phyloP scores from a whole-genome alignment of 2,797 vertebrate species.

The Neosilurus mollespiculum region DNA sequence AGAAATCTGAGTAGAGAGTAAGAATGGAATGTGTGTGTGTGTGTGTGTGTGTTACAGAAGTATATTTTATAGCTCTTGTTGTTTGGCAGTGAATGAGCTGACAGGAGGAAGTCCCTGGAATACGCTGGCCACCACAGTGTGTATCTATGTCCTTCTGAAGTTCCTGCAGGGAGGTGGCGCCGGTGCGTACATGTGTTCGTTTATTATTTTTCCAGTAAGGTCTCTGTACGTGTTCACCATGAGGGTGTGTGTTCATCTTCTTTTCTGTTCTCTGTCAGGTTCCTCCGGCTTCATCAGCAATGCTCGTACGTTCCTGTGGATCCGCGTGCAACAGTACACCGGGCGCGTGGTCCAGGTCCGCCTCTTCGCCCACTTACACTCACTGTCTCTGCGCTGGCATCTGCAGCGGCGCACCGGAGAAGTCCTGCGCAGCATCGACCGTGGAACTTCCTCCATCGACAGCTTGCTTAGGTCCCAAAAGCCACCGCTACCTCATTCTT shows the following conservation, averaged over 20 bases:
- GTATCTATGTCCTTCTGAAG: conserved; percentile 85
- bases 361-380: conserved; percentile 87
- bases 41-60: background rate
- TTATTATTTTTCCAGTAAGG: too few species aligned
- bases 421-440: conserved; percentile 89
- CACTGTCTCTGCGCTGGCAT: conserved; percentile 91
- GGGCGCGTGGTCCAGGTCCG: conserved; percentile 84
- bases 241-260: background rate
- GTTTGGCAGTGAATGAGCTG: conserved; percentile 82
- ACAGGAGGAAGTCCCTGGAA: conserved; percentile 77
- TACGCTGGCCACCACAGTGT: conserved; percentile 80
- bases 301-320: conserved; percentile 90
- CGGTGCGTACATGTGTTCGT: conserved; percentile 67
- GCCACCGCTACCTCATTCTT: background rate
- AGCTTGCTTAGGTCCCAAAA: conserved; percentile 84
- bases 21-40: background rate
- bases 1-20: background rate
- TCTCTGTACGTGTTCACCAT: too few species aligned
- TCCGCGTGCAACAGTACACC: conserved; percentile 94
- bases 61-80: background rate
- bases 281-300: conserved; percentile 89
- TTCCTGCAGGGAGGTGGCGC: conserved; percentile 93
- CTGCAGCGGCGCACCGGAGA: conserved; percentile 90
- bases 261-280: conserved; percentile 65
- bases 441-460: conserved; percentile 90